These are phyloP conservation scores for Zenarchopterus dispar DNA, from an alignment of 2,797 vertebrate species.

Conservation along the genomic window DNA sequence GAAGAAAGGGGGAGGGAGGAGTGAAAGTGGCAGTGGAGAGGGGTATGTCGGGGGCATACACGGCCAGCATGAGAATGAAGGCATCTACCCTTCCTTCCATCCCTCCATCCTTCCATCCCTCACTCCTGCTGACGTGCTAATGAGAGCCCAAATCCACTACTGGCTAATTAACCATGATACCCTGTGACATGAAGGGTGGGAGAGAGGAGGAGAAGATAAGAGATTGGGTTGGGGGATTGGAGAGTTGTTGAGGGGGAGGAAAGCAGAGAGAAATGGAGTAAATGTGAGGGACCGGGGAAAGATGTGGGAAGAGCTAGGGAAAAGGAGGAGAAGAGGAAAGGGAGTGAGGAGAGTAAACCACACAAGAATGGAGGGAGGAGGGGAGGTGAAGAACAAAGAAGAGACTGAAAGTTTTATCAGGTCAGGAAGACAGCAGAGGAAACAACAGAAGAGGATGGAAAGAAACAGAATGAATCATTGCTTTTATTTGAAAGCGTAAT, in stretches of 20 bases:
- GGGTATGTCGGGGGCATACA: constrained; percentile 24
- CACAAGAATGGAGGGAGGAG: constrained; percentile 22
- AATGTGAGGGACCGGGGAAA: not conserved
- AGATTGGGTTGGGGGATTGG: not conserved
- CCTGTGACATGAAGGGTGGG: constrained; percentile 64
- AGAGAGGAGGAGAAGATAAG: constrained; percentile 21
- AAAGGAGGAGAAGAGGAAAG: not conserved
- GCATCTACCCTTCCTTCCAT: constrained; percentile 33
- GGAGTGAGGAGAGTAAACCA: constrained; percentile 17
- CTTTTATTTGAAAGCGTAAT: constrained; percentile 62
- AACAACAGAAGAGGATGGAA: constrained; percentile 47
- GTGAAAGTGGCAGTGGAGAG: constrained; percentile 14
- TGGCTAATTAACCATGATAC: constrained; percentile 79
- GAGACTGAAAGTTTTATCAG: too few relatives aligned
- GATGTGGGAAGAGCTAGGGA: not conserved
- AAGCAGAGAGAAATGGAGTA: constrained; percentile 3
- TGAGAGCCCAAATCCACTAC: constrained; percentile 72
- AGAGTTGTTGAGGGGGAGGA: constrained; percentile 1
- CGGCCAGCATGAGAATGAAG: constrained; percentile 66
- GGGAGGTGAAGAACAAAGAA: not conserved
- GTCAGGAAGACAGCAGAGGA: constrained; percentile 8
- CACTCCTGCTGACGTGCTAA: constrained; percentile 67
- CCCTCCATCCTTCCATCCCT: constrained; percentile 33
- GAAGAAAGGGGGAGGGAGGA: constrained; percentile 7
- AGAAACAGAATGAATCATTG: constrained; percentile 28